Evolutionary conservation across 2,797 vertebrate species (phyloP), one percentile per base, ranked within the genome.

Genomic region (Anguilla pacifica): DNA sequence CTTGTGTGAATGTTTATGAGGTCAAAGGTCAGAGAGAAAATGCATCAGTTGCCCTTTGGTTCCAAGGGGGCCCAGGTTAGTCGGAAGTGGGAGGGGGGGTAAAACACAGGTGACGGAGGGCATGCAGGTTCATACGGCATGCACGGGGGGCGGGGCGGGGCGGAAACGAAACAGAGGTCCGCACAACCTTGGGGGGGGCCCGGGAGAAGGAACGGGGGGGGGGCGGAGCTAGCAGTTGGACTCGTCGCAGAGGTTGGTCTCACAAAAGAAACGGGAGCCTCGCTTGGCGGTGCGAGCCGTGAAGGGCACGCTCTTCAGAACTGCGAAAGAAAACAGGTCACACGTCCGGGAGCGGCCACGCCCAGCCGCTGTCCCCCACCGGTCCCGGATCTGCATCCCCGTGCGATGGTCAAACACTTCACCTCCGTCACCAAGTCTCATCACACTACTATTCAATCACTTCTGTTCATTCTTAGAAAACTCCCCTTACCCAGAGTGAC

Each of bases 291-390:
- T 99, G 94, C 99, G 98, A 94, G 99, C 99, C 84, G 98, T 99
- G 96, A 99, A 99, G 94, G 99, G 99, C 96, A 98, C 98, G 87
- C 97, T 98, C 98, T 99, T 99, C 97, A 99, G 97, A 97, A 98
- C 98, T 99, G 98, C 97, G 96, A 97, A 95, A 95, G 96, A 97
- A 86, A 94, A 97, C 94, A 97, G 94, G 94, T 84, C 83, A 85
- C 61, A 55, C 5, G 64, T 25, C 1, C 0, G 25, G 64, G 64
- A 19, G 64, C 11, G 84, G 86, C 77, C 88, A 88, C 46, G 70
- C 64, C 70, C 74, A 15, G 25, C 15, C 22, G 2, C 74, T 31
- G 4, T 39, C 39, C 39, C 70, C 70, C n/a, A 11, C 9, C 31
- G 70, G 13, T 5, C 70, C 70, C 28, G 77, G 2, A 25, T 81